Percentiles rank a stretch among this genome's conserved stretches.
Conservation (phyloP, 2,888 invertebrate species). For the Opisthograptis luteolata region DNA sequence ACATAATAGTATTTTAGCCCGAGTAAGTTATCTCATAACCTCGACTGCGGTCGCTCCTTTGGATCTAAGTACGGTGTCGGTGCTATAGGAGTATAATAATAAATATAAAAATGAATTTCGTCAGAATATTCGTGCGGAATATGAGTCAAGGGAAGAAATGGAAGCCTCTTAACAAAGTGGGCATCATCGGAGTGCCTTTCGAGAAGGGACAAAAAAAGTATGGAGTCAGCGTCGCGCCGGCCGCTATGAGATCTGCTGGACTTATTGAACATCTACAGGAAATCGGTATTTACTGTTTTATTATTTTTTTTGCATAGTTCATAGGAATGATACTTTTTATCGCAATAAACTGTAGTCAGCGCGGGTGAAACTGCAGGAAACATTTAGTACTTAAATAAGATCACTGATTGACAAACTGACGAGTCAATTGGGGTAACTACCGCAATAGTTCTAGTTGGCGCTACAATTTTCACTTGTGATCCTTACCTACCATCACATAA, state of each 20-base stretch:
- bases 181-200: slow-evolving; percentile 92
- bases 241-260: slow-evolving; percentile 86
- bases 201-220: slow-evolving; percentile 89
- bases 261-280: slow-evolving; percentile 85
- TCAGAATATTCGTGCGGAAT: slow-evolving; percentile 62
- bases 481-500: too few species aligned
- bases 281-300: slow-evolving; percentile 77
- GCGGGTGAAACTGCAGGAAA: too few species aligned
- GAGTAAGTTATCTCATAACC: slow-evolving; percentile 42
- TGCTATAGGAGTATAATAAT: slow-evolving; percentile 33
- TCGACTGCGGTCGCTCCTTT: slow-evolving; percentile 41
- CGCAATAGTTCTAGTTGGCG: too few species aligned
- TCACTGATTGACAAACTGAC: too few species aligned
- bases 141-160: slow-evolving; percentile 63
- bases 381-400: too few species aligned
- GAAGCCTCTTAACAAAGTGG: slow-evolving; percentile 81
- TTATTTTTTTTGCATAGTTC: neutral
- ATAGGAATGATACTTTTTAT: too few species aligned
- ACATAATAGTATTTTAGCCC: slow-evolving; percentile 43
- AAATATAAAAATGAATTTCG: slow-evolving; percentile 61
- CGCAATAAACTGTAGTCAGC: too few species aligned
- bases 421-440: too few species aligned
- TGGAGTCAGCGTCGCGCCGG: slow-evolving; percentile 89
- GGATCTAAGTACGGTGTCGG: slow-evolving; percentile 35
- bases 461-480: too few species aligned